Conservation (phyloP, 2,888 invertebrate species). For the Mimumesa dahlbomi region DNA sequence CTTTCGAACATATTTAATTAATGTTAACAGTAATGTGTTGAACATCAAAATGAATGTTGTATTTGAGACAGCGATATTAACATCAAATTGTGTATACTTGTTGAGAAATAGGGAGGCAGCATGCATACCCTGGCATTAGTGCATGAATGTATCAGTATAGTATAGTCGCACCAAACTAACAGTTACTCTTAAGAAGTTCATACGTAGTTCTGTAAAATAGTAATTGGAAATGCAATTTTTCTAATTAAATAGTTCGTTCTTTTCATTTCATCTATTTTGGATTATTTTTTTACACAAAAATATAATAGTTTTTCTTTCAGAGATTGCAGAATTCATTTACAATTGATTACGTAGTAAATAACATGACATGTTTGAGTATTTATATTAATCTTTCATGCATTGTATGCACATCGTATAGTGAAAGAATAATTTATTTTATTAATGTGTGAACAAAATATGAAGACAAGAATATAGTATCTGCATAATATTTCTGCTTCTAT, state of each 20-base stretch:
- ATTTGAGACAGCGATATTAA: slow-evolving; percentile 23
- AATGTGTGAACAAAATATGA: neutral
- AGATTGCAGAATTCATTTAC: neutral
- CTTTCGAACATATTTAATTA: slow-evolving; percentile 31
- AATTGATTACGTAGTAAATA: too few species aligned
- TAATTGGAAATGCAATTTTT: slow-evolving; percentile 11
- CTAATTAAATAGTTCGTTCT: slow-evolving; percentile 17
- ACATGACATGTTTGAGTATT: too few species aligned
- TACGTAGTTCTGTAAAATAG: slow-evolving; percentile 7
- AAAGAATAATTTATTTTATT: too few species aligned
- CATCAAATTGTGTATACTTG: slow-evolving; percentile 18
- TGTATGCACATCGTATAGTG: too few species aligned
- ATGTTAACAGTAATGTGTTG: slow-evolving; percentile 19
- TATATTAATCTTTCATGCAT: too few species aligned
- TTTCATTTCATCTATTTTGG: slow-evolving; percentile 7
- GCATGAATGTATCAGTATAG: slow-evolving; percentile 33
- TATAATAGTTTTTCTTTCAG: slow-evolving; percentile 19
- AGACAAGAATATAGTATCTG: neutral
- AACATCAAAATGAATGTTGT: slow-evolving; percentile 40
- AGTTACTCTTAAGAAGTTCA: slow-evolving; percentile 13
- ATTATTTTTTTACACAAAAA: slow-evolving; percentile 20
- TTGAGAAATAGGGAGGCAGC: slow-evolving; percentile 11
- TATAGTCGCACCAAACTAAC: slow-evolving; percentile 11
- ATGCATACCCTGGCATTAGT: slow-evolving; percentile 27
- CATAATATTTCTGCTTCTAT: neutral